A percentile compares a stretch with the other conserved stretches of the same genome.
phyloP scores from a whole-genome alignment of 2,888 invertebrate genomes.

The Ormyrus thymus region DNA sequence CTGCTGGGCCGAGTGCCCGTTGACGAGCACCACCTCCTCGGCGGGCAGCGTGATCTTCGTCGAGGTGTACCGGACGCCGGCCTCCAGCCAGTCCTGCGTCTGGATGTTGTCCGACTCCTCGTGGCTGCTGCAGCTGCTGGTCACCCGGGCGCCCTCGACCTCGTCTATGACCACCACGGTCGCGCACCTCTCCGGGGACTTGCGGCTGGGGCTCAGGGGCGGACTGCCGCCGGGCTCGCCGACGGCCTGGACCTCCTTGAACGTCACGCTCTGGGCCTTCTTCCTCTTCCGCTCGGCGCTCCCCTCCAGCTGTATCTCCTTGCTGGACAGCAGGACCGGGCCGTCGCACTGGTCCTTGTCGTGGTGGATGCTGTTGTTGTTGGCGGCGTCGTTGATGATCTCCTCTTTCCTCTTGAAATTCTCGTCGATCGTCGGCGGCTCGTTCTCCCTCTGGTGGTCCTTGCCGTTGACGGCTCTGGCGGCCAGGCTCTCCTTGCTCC shows the following conservation, averaged over 20 bases:
- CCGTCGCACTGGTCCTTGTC: constrained; percentile 1
- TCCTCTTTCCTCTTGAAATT: constrained; percentile 26
- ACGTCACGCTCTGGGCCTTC: constrained; percentile 51
- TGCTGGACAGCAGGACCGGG: constrained; percentile 21
- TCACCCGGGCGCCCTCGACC: constrained; percentile 59
- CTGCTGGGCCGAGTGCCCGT: constrained; percentile 60
- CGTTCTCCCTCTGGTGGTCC: constrained; percentile 1
- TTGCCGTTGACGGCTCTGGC: constrained; percentile 18
- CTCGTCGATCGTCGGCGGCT: constrained; percentile 3
- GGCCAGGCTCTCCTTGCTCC: background rate
- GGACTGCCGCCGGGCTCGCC: constrained; percentile 10
- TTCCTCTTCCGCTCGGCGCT: constrained; percentile 51
- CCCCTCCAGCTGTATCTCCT: constrained; percentile 34
- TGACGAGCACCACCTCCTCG: constrained; percentile 62
- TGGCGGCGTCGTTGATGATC: background rate
- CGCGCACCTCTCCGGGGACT: constrained; percentile 52
- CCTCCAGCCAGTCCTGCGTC: constrained; percentile 72
- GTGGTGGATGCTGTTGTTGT: constrained; percentile 15
- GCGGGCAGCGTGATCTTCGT: constrained; percentile 71
- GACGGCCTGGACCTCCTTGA: constrained; percentile 42
- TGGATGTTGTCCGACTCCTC: constrained; percentile 69
- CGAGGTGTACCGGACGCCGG: constrained; percentile 71
- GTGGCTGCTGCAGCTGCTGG: constrained; percentile 43
- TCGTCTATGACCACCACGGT: constrained; percentile 70
- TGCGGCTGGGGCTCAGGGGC: background rate